Base-by-base conservation (phyloP, 2,888 invertebrate genomes). In the Trissolcus japonicus region DNA sequence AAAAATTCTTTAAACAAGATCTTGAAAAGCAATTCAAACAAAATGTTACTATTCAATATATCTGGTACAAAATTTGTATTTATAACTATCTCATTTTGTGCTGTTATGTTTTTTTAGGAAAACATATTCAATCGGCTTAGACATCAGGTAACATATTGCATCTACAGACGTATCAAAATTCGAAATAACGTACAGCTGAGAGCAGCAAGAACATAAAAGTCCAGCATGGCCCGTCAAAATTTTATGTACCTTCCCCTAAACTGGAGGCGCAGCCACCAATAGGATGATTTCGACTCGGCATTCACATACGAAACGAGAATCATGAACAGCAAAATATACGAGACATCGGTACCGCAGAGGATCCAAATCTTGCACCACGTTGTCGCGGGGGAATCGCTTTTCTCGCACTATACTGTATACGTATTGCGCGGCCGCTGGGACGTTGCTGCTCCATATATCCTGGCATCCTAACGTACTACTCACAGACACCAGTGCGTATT, bases 251-350 rank as follows among this genome's bases (percentile, higher is more conserved):
- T 35, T 50, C 56, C 51, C 50, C 48, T 41, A 55, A 60, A 41
- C 13, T 48, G 29, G 50, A 48, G 19, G 50, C 55, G 54, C 40
- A 78, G 59, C 77, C 80, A 71, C 79, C 82, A 81, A 82, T 82
- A 79, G 81, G 80, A 79, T 72, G 79, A 78, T 79, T 77, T 76
- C 60, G 66, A 35, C 43, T 65, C 53, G 56, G 53, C 66, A 59
- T 57, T 51, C 60, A 76, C 75, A 68, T 62, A 73, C 68, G 62
- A 77, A 51, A 67, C 68, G 65, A 56, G 63, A 67, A 68, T 67
- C 71, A 63, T 66, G 71, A 60, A 72, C 59, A 50, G 50, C n/a
- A 67, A 61, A 46, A 72, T 62, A 76, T 76, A 76, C 67, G 71
- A 53, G 46, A 48, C 72, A 59, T 67, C 62, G 59, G 62, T 54